Evolutionary conservation across 2,113 vertebrate species (phyloP).

Genomic region (Eudyptes chrysolophus): DNA sequence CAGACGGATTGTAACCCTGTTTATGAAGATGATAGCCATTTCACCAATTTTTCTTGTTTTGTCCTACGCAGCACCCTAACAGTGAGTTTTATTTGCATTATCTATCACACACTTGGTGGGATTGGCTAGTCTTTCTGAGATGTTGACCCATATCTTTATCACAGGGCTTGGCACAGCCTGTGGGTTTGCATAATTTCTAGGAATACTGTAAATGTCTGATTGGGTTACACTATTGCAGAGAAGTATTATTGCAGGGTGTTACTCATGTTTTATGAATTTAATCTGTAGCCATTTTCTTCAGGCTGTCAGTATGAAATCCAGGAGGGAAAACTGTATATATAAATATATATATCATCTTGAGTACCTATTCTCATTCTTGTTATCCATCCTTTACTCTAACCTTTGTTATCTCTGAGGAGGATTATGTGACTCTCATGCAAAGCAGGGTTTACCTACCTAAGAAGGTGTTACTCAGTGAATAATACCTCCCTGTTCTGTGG

Average conservation of each 20-base stretch:
- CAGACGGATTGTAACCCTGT: not conserved
- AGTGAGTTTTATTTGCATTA: not conserved
- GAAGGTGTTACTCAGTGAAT: not conserved
- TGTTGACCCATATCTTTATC: not conserved
- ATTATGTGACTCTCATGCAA: not conserved
- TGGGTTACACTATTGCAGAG: not conserved
- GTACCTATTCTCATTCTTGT: not conserved
- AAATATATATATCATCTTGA: not conserved
- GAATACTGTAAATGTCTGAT: not conserved
- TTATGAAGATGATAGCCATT: not conserved
- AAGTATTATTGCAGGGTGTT: not conserved
- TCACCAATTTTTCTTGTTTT: not conserved
- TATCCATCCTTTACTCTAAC: not conserved
- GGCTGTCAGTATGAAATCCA: not conserved
- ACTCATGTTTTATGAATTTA: not conserved
- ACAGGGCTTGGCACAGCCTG: not conserved
- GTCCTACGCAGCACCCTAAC: not conserved
- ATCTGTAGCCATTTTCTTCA: not conserved
- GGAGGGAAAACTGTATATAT: not conserved
- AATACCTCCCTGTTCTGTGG: accelerated
- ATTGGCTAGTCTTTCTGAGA: not conserved
- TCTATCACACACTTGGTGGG: not conserved
- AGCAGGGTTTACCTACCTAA: not conserved
- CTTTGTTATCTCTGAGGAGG: not conserved
- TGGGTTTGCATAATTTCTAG: not conserved